phyloP scores from a whole-genome alignment of 2,888 invertebrate genomes.

The Acrobasis consociella region DNA sequence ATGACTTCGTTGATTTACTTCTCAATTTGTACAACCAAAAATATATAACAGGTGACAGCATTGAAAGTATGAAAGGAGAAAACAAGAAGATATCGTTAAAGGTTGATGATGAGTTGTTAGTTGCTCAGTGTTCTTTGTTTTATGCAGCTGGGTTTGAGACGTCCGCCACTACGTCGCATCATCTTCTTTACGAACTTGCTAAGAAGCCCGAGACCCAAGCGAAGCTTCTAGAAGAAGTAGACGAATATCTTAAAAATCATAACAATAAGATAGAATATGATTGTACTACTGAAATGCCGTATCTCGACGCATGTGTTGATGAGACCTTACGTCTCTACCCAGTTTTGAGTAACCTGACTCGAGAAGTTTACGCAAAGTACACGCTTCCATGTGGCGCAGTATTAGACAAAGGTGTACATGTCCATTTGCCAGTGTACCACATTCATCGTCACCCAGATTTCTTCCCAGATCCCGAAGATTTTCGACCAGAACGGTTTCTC shows the following conservation, averaged over 20 bases:
- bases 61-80: conserved; percentile 40
- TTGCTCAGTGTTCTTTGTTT: conserved; percentile 78
- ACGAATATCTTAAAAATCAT: conserved; percentile 44
- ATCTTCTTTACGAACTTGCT: conserved; percentile 52
- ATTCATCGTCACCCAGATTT: conserved; percentile 46
- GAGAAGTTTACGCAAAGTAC: conserved; percentile 55
- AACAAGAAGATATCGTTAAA: conserved; percentile 41
- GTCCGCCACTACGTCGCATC: conserved; percentile 47
- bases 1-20: conserved; percentile 58
- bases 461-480: conserved; percentile 51
- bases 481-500: conserved; percentile 50
- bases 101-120: conserved; percentile 65
- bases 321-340: conserved; percentile 61
- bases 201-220: conserved; percentile 45
- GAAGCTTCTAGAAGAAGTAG: conserved; percentile 47
- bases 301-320: conserved; percentile 51
- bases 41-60: conserved; percentile 45
- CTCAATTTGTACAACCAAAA: conserved; percentile 47
- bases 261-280: conserved; percentile 45
- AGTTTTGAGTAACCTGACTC: conserved; percentile 45
- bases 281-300: conserved; percentile 52
- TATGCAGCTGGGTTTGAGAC: conserved; percentile 64
- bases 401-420: conserved; percentile 45
- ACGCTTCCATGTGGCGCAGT: conserved; percentile 46
- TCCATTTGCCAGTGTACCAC: conserved; percentile 53